phyloP scores from a whole-genome alignment of 2,888 invertebrate genomes.

The Thera obeliscata region DNA sequence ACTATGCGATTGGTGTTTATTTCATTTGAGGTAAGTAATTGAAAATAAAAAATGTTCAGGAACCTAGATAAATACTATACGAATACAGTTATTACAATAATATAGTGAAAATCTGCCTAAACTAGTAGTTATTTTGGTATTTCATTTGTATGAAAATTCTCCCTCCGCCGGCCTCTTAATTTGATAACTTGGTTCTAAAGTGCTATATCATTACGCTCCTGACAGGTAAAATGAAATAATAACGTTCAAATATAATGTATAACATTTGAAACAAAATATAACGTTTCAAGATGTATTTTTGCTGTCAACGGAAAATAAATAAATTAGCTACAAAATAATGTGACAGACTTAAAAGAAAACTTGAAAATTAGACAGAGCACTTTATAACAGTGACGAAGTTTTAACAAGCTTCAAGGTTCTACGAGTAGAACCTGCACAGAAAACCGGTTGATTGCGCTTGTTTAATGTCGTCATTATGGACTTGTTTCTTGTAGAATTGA shows the following conservation, averaged over 20 bases:
- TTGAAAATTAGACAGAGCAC: slow-evolving; percentile 25
- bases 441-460: slow-evolving; percentile 9
- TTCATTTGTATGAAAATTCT: no score
- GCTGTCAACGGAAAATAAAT: slow-evolving; percentile 19
- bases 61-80: no score
- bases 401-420: slow-evolving; percentile 12
- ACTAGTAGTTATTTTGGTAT: no score
- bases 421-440: background rate
- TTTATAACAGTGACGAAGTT: slow-evolving; percentile 24
- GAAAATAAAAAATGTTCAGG: no score
- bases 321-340: slow-evolving; percentile 16
- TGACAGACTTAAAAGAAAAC: slow-evolving; percentile 16
- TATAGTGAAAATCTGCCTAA: no score
- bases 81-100: no score
- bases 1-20: no score
- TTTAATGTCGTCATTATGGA: background rate
- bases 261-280: slow-evolving; percentile 12
- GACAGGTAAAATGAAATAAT: background rate
- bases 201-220: background rate
- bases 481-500: background rate
- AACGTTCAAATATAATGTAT: background rate
- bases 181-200: no score
- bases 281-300: slow-evolving; percentile 27
- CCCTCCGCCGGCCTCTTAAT: no score
- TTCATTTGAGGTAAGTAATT: no score